Conservation (phyloP, 2,888 invertebrate genomes). For the Athalia rosae region DNA sequence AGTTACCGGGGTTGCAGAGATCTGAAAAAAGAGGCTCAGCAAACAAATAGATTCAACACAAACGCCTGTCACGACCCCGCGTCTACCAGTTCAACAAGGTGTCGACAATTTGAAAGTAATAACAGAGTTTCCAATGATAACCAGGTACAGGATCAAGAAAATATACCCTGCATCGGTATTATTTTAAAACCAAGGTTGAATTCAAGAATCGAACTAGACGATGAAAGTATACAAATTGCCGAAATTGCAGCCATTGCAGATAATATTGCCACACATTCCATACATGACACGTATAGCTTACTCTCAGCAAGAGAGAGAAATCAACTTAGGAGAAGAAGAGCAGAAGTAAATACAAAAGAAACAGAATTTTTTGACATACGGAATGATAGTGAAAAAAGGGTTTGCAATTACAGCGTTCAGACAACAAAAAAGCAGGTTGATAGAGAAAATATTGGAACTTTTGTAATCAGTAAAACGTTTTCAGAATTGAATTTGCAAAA, state of each 20-base stretch:
- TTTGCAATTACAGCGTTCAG: background rate
- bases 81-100: conserved; percentile 46
- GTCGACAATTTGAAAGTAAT: conserved; percentile 1
- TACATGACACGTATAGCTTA: background rate
- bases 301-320: background rate
- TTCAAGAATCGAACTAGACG: conserved; percentile 1
- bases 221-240: conserved; percentile 34
- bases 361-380: background rate
- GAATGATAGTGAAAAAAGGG: conserved; percentile 5
- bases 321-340: background rate
- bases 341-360: background rate
- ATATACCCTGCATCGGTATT: conserved; percentile 44
- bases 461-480: background rate
- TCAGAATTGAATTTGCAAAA: background rate
- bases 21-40: conserved; percentile 50
- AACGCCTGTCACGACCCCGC: conserved; percentile 13
- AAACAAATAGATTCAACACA: conserved; percentile 52
- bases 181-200: conserved; percentile 41
- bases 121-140: background rate
- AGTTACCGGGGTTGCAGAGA: conserved; percentile 47
- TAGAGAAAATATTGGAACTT: background rate
- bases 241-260: conserved; percentile 31
- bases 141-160: conserved; percentile 3
- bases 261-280: background rate
- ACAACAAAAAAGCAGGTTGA: background rate